Base-by-base conservation (phyloP, 2,113 vertebrate species). In the Albula goreensis region DNA sequence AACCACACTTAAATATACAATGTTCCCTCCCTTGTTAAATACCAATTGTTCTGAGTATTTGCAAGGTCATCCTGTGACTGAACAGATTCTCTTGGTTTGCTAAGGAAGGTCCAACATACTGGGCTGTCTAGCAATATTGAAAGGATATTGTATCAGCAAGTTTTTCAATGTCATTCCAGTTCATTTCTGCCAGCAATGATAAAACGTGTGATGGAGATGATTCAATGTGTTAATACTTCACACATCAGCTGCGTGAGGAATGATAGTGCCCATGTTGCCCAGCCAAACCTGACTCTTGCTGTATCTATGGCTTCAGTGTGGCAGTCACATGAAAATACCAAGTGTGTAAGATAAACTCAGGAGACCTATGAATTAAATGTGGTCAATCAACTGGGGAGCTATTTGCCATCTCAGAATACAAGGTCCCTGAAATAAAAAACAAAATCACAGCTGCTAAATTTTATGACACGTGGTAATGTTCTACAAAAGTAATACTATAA, bases 91-190 rank as follows among this genome's bases (percentile, higher is more conserved):
- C 17, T 19, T 66, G 19, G 50, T 11, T 51, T 12, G 50, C 41
- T 7, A 17, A 80, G 11, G 12, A 12, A 49, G 22, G 17, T 70
- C 60, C 17, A 17, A 5, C n/a, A n/a, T n/a, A 22, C 19, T 70
- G 70, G 70, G n/a, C 25, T 9, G 2, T 74, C 78, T 79, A 81
- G 80, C 82, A 83, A 86, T 89, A 87, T 89, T 89, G 87, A 88
- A 91, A 66, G 88, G 89, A 90, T 90, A 88, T 89, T 82, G 78
- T 88, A 85, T 89, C 87, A 74, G 50, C 84, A 80, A 79, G 77
- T 57, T 85, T 86, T 83, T 90, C 84, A 86, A 51, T 81, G 78
- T 87, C 87, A 88, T 90, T 88, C 74, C 85, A 85, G 83, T 86
- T 87, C 86, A 89, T 89, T 86, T 50, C 48, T 84, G 51, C 78